phyloP scores from a whole-genome alignment of 1,140 invertebrate genomes.

The Oryzaephilus surinamensis region DNA sequence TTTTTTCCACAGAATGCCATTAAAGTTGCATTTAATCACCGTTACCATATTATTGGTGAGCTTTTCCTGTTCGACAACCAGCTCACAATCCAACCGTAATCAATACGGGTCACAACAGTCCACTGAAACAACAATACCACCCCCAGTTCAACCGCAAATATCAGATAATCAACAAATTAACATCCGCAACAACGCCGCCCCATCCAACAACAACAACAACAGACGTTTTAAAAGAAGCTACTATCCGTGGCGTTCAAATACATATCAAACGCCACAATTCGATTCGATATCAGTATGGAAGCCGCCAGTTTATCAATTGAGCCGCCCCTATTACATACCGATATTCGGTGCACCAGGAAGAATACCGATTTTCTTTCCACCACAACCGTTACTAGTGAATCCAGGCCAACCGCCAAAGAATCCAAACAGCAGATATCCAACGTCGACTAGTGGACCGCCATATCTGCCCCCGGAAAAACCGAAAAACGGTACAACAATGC shows the following conservation, averaged over 20 bases:
- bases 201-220: constrained; percentile 11
- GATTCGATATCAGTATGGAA: constrained; percentile 13
- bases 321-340: constrained; percentile 30
- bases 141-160: constrained; percentile 7
- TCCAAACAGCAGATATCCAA: too few species aligned
- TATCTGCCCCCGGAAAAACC: constrained; percentile 14
- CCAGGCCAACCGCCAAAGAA: constrained; percentile 20
- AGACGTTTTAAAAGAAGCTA: constrained; percentile 7
- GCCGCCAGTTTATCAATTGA: constrained; percentile 21
- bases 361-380: constrained; percentile 29
- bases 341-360: constrained; percentile 24
- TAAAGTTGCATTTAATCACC: too few species aligned
- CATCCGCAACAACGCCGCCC: constrained; percentile 11
- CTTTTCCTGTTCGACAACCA: too few species aligned
- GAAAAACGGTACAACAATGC: constrained; percentile 5
- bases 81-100: constrained; percentile 10
- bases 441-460: constrained; percentile 9
- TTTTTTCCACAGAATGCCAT: too few species aligned
- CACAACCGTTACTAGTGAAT: constrained; percentile 23
- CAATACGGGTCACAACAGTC: constrained; percentile 19
- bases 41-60: too few species aligned
- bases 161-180: constrained; percentile 19
- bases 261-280: neutral
- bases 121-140: too few species aligned
- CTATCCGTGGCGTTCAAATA: constrained; percentile 2